Percentiles rank a stretch among this genome's conserved stretches.
Evolutionary conservation across 2,113 vertebrate genomes (phyloP).

Genomic region (Toxotes jaculatrix): DNA sequence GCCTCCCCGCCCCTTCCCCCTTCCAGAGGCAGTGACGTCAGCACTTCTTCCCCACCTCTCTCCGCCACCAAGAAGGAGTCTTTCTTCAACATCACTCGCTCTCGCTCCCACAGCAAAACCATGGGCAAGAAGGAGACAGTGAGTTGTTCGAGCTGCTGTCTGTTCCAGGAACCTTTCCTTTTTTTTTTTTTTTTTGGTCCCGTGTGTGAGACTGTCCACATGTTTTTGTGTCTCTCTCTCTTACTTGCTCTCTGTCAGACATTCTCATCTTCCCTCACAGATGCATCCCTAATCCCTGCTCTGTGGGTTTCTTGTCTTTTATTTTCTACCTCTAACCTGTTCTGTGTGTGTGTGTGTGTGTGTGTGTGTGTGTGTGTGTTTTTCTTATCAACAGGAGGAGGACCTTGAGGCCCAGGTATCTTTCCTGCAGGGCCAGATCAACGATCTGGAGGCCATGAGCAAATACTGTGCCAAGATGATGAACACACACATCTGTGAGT

Average conservation of each 20-base stretch:
- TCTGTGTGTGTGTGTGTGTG: slow-evolving; percentile 26
- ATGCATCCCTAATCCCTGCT: not conserved
- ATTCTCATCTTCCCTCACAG: not conserved
- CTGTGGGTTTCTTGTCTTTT: not conserved
- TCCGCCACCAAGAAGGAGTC: slow-evolving; percentile 95
- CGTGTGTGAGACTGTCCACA: not conserved
- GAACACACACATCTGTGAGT: slow-evolving; percentile 96
- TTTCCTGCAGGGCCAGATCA: slow-evolving; percentile 97
- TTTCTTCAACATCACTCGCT: slow-evolving; percentile 97
- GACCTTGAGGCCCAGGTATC: slow-evolving; percentile 98
- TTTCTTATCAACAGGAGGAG: slow-evolving; percentile 87
- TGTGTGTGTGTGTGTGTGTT: slow-evolving; percentile 50
- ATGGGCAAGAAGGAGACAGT: slow-evolving; percentile 94
- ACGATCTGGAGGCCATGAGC: slow-evolving; percentile 98
- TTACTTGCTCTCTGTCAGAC: not conserved
- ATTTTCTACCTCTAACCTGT: not conserved
- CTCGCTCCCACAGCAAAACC: slow-evolving; percentile 96
- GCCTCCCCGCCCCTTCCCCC: slow-evolving; percentile 91
- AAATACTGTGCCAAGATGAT: slow-evolving; percentile 99
- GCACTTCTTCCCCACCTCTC: slow-evolving; percentile 91
- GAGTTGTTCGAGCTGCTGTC: slow-evolving; percentile 63
- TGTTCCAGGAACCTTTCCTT: not conserved
- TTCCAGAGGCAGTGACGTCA: slow-evolving; percentile 84
- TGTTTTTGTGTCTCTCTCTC: not conserved
- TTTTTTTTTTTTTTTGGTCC: not conserved